Evolutionary conservation across 35 echinoderm and acorn worm genomes (phyloP), one percentile per base, ranked within the genome.

Genomic region (Chiridota heheva): DNA sequence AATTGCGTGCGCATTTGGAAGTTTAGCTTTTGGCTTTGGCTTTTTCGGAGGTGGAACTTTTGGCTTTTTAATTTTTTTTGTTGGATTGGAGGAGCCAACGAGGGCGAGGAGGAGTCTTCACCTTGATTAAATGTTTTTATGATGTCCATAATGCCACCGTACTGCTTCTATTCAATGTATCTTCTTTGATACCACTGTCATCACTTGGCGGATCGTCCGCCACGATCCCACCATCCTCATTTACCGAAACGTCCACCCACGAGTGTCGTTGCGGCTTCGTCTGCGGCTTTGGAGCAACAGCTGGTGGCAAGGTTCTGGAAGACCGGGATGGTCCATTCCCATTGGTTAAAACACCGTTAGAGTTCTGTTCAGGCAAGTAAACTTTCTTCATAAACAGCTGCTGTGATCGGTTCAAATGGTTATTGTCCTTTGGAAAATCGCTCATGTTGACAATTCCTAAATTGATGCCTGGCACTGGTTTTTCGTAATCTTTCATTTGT

Each of bases 401-500:
- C n/a, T n/a, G n/a, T n/a, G n/a, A n/a, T 25, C 40, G 63, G 63
- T 15, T 31, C 32, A 66, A 26, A 20, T 7, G 63, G 75, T 38
- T 78, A 31, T 27, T 78, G 16, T 78, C 55, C 30, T 86, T 71
- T 44, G 83, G 83, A 77, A 86, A 40, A 63, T 86, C 48, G 8
- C 18, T 63, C 46, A 39, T 56, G 2, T 25, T 40, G 22, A 68
- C 56, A 28, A 68, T 72, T 59, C 71, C 78, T 36, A 69, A 59
- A 49, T 86, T 91, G 10, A 91, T 45, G 7, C 88, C 88, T n/a
- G 81, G 72, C 30, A 85, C 41, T 32, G 88, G 88, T 53, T 77
- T 85, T 15, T 85, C 56, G 32, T n/a, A 40, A 36, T n/a, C n/a
- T n/a, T n/a, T n/a, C n/a, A n/a, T n/a, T n/a, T n/a, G n/a, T n/a